Base-by-base conservation (phyloP, 2,888 invertebrate genomes). In the Calliphora vomitoria region DNA sequence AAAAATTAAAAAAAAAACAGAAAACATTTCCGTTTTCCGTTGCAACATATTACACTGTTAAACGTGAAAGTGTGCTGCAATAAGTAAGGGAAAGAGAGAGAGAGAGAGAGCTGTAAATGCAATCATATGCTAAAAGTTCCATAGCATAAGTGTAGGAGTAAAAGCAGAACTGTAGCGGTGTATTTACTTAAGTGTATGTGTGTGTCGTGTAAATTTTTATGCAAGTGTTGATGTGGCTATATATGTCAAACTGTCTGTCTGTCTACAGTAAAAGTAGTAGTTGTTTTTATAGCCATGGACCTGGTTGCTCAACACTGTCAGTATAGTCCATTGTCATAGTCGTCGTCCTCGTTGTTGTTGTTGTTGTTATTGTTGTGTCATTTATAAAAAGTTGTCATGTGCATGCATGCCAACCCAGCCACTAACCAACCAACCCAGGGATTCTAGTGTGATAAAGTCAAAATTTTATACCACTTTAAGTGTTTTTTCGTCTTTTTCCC, bases 311-410 rank as follows among this genome's bases (percentile, higher is more conserved):
- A 31, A 15, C 50, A 58, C 66, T 78, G 86, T 50, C 50, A 76
- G 58, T 18, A 66, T 25, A 64, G 60, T 55, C 20, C 47, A 47
- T 60, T 69, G 60, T n/a, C n/a, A n/a, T n/a, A n/a, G n/a, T n/a
- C n/a, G n/a, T 55, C 13, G 64, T 41, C 53, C 8, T 58, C 20
- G 13, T 55, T 38, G 11, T 38, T 11, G 18, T 69, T 20, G 38
- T 44, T 74, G 38, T 44, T 74, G 15, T 41, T 35, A 31, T 18
- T 74, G 82, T 50, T 82, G 84, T 82, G 84, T 84, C 81, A 78
- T 84, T 74, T 78, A 53, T 85, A 74, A 84, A 84, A 78, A 82
- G 60, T 79, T 87, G 87, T 87, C 87, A 87, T 74, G 53, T 85
- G 62, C 87, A 87, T 55, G 25, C 64, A 38, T 60, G 41, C n/a